These are phyloP conservation scores for Nycteola revayana DNA, from an alignment of 2,888 invertebrate genomes.

Conservation along the genomic window DNA sequence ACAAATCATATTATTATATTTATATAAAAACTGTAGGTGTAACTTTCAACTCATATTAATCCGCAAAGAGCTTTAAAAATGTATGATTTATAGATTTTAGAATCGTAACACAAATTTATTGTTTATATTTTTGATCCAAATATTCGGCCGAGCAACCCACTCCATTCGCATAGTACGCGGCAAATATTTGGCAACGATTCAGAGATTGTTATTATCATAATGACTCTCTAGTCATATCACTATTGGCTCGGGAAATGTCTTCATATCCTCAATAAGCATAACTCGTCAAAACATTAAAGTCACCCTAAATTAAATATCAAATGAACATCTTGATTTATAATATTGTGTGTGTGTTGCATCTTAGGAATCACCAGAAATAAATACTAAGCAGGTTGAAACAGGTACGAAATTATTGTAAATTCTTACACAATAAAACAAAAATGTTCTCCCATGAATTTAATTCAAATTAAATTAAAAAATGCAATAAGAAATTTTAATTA, in stretches of 20 bases:
- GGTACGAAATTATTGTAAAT: neutral
- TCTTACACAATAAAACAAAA: constrained; percentile 21
- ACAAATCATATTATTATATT: no score
- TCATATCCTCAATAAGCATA: constrained; percentile 62
- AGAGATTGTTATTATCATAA: constrained; percentile 73
- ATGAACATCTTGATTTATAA: constrained; percentile 48
- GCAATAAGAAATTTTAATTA: constrained; percentile 66
- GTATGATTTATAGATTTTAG: constrained; percentile 51
- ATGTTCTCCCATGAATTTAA: constrained; percentile 31
- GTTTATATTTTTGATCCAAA: constrained; percentile 57
- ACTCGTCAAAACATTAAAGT: constrained; percentile 61
- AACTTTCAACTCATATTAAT: neutral
- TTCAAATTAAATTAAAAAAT: constrained; percentile 38
- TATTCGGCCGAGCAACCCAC: constrained; percentile 54
- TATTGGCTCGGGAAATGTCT: constrained; percentile 63
- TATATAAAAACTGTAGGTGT: no score
- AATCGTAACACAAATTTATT: constrained; percentile 49
- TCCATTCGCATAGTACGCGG: constrained; percentile 50
- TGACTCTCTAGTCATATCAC: constrained; percentile 70
- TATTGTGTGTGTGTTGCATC: neutral
- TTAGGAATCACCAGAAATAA: neutral
- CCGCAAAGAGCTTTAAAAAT: constrained; percentile 23
- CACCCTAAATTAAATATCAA: constrained; percentile 45
- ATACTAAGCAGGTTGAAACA: no score
- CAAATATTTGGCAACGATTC: constrained; percentile 67